phyloP scores from a whole-genome alignment of 1,140 invertebrate genomes.

The Maconellicoccus hirsutus region DNA sequence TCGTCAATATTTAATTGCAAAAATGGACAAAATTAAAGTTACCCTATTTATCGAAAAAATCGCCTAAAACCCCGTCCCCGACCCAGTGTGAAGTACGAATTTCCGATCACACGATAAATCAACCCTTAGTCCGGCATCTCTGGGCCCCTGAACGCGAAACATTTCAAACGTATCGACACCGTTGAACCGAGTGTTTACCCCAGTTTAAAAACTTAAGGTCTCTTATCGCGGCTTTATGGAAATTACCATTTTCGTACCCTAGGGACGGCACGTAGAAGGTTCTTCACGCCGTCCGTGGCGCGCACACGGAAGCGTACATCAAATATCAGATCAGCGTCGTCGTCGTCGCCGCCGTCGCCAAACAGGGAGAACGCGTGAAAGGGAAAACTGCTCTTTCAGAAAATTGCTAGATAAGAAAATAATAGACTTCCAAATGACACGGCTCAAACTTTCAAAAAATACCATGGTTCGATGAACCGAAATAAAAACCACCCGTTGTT shows the following conservation, averaged over 20 bases:
- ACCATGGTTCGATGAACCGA: conserved; percentile 15
- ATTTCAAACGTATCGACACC: no score
- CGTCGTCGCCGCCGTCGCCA: no score
- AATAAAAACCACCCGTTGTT: background rate
- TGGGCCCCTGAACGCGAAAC: no score
- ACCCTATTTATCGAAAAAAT: no score
- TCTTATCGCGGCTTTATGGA: conserved; percentile 15
- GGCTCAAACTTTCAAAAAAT: conserved; percentile 12
- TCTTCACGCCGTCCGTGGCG: background rate
- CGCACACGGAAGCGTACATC: background rate
- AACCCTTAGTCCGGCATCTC: no score
- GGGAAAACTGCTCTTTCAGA: conserved; percentile 18
- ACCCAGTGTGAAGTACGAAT: no score
- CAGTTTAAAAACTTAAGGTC: conserved; percentile 11
- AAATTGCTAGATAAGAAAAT: conserved; percentile 21
- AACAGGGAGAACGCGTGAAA: background rate
- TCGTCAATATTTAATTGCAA: no score
- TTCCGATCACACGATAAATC: no score
- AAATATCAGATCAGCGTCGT: background rate
- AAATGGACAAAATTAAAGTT: no score
- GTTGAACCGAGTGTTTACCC: background rate
- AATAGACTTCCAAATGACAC: conserved; percentile 18
- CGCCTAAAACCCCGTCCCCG: no score
- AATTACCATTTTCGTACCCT: conserved; percentile 14
- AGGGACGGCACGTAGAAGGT: background rate